A percentile compares a stretch with the other conserved stretches of the same genome.
phyloP scores from a whole-genome alignment of 2,888 invertebrate species.

The Tenthredo mesomela region DNA sequence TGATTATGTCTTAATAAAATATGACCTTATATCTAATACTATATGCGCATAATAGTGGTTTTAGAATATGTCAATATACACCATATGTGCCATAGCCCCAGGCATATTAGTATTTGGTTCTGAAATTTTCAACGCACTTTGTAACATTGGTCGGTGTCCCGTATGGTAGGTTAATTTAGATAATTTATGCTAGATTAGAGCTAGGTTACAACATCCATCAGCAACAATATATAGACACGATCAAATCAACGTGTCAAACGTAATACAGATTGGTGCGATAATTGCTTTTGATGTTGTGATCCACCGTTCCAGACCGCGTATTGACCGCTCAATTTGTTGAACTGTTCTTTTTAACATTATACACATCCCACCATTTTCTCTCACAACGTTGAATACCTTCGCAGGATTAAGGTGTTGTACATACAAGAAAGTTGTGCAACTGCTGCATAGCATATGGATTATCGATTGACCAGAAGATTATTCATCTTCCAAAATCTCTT shows the following conservation, averaged over 20 bases:
- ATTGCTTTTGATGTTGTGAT: constrained; percentile 46
- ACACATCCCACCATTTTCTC: background rate
- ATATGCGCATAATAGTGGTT: background rate
- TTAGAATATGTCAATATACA: background rate
- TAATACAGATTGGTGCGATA: constrained; percentile 33
- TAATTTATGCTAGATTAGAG: constrained; percentile 62
- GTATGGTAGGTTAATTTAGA: constrained; percentile 56
- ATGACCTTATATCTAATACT: background rate
- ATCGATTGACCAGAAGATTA: background rate
- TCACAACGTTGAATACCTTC: background rate
- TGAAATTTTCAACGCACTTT: background rate
- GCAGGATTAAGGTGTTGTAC: background rate
- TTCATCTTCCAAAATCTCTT: background rate
- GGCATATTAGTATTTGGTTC: background rate
- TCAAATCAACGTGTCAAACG: constrained; percentile 47
- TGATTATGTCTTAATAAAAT: background rate
- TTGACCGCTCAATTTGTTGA: constrained; percentile 46
- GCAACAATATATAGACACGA: constrained; percentile 33
- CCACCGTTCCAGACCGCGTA: background rate
- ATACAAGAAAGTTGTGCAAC: background rate
- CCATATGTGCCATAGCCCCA: background rate
- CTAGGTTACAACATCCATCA: constrained; percentile 25
- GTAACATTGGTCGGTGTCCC: background rate
- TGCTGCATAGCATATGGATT: background rate
- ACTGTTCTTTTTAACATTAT: constrained; percentile 12